Evolutionary conservation across 2,797 vertebrate species (phyloP).

Genomic region (Myotis daubentonii): DNA sequence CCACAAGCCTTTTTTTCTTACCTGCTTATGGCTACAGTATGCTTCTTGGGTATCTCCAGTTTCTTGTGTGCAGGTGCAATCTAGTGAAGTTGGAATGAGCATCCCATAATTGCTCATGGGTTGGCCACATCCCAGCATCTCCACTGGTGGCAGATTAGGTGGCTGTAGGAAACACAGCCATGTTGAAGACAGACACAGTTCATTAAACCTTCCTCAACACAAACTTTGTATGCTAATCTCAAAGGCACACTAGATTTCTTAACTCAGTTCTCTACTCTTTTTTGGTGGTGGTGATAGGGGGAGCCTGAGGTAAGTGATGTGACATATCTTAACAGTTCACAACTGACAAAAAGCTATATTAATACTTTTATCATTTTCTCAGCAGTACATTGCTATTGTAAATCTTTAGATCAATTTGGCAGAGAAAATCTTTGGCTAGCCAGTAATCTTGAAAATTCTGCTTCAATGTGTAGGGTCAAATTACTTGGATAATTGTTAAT

Average conservation of each 20-base stretch:
- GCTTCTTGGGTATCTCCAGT: not conserved
- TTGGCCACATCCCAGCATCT: not conserved
- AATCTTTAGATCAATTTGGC: not conserved
- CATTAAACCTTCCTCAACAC: not conserved
- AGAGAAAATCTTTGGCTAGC: not conserved
- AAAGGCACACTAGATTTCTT: not conserved
- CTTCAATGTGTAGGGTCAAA: not conserved
- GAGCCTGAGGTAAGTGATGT: not conserved
- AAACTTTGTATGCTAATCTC: not conserved
- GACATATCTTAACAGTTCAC: not conserved
- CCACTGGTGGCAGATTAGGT: not conserved
- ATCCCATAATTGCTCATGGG: not conserved
- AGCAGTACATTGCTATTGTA: slow-evolving; percentile 21
- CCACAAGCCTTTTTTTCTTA: not conserved
- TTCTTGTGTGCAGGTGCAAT: not conserved
- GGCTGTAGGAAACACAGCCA: not conserved
- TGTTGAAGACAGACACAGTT: not conserved
- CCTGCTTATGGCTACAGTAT: not conserved
- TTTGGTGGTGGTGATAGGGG: not conserved
- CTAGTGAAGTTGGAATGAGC: not conserved
- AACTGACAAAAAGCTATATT: not conserved
- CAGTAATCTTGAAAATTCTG: slow-evolving; percentile 46
- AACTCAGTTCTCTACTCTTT: not conserved
- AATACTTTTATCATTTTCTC: not conserved
- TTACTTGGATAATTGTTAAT: slow-evolving; percentile 9